Conservation (phyloP, 2,113 vertebrate genomes). For the Vulpes ferrilata region DNA sequence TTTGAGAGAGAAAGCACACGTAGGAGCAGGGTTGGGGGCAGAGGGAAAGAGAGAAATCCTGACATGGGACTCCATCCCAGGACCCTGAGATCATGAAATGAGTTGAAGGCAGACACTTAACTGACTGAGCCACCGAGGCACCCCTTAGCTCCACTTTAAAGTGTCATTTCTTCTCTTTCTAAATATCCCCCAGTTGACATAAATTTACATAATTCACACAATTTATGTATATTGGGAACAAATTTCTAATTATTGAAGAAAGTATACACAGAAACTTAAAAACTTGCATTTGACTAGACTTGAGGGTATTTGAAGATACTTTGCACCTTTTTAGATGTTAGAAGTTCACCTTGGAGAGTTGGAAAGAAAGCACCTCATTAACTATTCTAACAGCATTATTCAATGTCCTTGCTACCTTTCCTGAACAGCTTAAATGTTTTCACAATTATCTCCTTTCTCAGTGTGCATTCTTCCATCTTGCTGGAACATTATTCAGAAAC, state of each 20-base stretch:
- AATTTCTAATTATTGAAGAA: background rate
- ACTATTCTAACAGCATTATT: background rate
- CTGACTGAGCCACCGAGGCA: no score
- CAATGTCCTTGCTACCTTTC: background rate
- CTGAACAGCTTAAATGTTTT: background rate
- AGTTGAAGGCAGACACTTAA: no score
- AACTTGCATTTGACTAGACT: background rate
- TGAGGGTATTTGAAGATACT: background rate
- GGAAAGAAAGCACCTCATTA: background rate
- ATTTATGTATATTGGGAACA: background rate
- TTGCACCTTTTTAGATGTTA: background rate
- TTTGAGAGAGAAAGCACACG: no score
- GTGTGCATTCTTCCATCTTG: background rate
- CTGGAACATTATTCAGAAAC: background rate
- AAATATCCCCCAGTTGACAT: background rate
- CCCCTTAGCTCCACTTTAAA: background rate
- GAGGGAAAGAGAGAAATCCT: no score
- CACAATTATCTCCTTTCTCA: background rate
- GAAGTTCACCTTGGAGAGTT: background rate
- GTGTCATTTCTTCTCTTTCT: background rate
- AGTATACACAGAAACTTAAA: background rate
- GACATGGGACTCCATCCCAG: no score
- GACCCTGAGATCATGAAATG: no score
- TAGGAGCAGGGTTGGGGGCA: no score
- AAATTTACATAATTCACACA: background rate